phyloP scores from a whole-genome alignment of 2,888 invertebrate species.

The Endotricha flammealis region DNA sequence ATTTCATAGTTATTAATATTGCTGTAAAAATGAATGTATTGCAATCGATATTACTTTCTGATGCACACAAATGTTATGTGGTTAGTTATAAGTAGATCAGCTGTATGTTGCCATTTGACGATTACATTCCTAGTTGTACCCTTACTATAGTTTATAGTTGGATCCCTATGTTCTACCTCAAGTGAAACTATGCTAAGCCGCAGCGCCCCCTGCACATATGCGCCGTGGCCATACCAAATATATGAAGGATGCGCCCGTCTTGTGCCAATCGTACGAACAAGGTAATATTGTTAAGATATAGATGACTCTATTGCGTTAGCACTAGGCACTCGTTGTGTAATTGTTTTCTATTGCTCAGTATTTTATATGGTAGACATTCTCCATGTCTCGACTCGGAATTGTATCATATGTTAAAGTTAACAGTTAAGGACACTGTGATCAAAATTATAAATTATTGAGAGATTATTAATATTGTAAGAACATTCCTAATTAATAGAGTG shows the following conservation, averaged over 20 bases:
- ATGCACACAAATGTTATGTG: conserved; percentile 47
- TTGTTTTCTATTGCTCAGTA: conserved; percentile 77
- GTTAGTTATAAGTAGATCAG: conserved; percentile 58
- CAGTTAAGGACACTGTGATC: conserved; percentile 77
- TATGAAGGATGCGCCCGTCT: conserved; percentile 55
- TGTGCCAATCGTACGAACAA: conserved; percentile 73
- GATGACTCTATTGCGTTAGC: conserved; percentile 66
- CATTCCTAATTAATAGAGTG: conserved; percentile 73
- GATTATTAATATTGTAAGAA: conserved; percentile 75
- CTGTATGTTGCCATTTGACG: conserved; percentile 69
- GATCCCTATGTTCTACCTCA: conserved; percentile 74
- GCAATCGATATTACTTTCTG: conserved; percentile 45
- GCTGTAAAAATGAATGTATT: conserved; percentile 38
- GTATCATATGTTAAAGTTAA: conserved; percentile 75
- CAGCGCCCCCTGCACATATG: conserved; percentile 48
- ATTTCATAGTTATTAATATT: conserved; percentile 28
- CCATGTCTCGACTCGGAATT: conserved; percentile 64
- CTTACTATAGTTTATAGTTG: conserved; percentile 64
- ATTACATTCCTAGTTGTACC: conserved; percentile 74
- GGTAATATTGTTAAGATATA: conserved; percentile 72
- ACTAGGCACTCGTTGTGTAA: conserved; percentile 62
- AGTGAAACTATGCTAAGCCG: conserved; percentile 69
- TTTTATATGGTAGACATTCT: conserved; percentile 64
- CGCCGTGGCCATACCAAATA: conserved; percentile 56
- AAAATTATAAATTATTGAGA: conserved; percentile 78